Evolutionary conservation across 1,140 invertebrate genomes (phyloP), one percentile per base, ranked within the genome.

Genomic region (Carcinoscorpius rotundicauda): DNA sequence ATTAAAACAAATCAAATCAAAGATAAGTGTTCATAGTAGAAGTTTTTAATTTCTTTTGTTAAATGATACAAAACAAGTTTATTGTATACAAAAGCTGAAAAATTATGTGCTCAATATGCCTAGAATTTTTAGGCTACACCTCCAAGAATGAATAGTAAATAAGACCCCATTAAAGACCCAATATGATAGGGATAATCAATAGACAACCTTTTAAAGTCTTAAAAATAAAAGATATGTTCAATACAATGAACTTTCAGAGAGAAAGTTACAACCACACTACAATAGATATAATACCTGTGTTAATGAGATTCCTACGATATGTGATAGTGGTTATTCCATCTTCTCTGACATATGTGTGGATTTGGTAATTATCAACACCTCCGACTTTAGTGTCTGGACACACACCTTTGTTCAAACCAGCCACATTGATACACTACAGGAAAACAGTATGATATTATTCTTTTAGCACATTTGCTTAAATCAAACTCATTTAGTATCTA

Each of bases 301-400:
- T 74, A 69, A 83, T 83, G 1, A 93, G 77, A 57, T 72, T 71
- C 64, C 89, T 81, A 70, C 89, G 79, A 72, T 87, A 93, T 29
- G 85, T 88, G n/a, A 93, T 84, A 4, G 82, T 87, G 0, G 89
- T 93, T 0, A 93, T 80, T 0, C 89, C 90, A 73, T 89, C 85
- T 62, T 84, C 83, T 50, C 89, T 81, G 58, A 85, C 82, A 3
- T 88, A 89, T 29, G 83, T 82, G 66, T 89, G 78, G 4, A 91
- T 76, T 9, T 83, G 79, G 1, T 84, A 88, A 73, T 93, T 89
- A 72, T 93, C 88, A 63, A 82, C 82, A 0, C 89, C 91, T 0
- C 89, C 88, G 1, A 94, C 79, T 50, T 87, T 79, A 55, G 84
- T 82, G 73, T 94, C 91, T 0, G 89, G 89, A 73, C 92, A 95